Evolutionary conservation across 2,888 invertebrate species (phyloP), one percentile per base, ranked within the genome.

Genomic region (Rhagonycha fulva): DNA sequence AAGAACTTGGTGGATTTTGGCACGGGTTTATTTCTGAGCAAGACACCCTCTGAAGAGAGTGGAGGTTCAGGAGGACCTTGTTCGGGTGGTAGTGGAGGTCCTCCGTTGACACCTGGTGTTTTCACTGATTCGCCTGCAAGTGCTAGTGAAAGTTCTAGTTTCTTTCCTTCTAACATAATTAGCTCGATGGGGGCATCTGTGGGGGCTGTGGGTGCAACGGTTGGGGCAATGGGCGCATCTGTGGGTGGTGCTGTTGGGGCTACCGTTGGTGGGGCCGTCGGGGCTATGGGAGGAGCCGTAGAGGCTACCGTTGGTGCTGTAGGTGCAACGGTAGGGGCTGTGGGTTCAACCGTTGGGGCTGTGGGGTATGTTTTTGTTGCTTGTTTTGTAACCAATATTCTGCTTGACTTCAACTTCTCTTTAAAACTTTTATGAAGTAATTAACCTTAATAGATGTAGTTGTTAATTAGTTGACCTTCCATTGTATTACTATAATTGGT

Each of bases 1-100:
- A 96, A 96, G 90, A 96, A 96, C 92, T 92, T 98, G 92, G 97
- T 97, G 89, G 97, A 97, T 92, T 95, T 98, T 90, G 96, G 97
- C 89, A 95, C 96, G 86, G 97, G 97, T 89, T 92, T 97, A 89
- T 96, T 97, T 92, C 91, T 93, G 89, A 95, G 94, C 91, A 96
- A 96, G 91, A 96, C 96, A 86, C 96, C 96, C 87, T 95, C 95
- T 88, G 96, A 96, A 90, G 96, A 96, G 90, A 92, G 93, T 88
- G 94, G 94, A 87, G 91, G 91, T 83, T 87, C 88, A 82, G 89
- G 90, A 84, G 88, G 89, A 82, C 87, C 85, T 75, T 84, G 83
- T 77, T 85, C 85, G 23, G 84, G 83, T 67, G 84, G 84, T 73
- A 85, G 84, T 83, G 85, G 87, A 69, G 87, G 89, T 71, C 92